phyloP scores from a whole-genome alignment of 30 jellyfish, hydroid and myxozoan species.

The Aurelia aurita region DNA sequence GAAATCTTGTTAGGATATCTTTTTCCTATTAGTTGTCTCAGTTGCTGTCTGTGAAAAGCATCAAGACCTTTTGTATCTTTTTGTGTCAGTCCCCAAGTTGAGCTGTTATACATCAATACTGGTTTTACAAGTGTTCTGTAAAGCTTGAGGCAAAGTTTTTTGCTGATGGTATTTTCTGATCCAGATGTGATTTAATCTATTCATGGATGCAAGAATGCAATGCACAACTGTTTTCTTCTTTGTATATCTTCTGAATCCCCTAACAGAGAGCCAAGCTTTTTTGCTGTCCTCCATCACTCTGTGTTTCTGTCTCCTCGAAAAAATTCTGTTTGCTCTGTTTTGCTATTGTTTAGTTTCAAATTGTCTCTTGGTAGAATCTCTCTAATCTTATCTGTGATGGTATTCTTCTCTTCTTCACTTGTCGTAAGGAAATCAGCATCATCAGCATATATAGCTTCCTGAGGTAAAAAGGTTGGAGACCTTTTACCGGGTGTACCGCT shows the following conservation, averaged over 20 bases:
- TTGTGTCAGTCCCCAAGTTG: no score
- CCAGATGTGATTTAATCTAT: no score
- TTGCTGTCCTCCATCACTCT: constrained; percentile 19
- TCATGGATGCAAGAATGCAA: no score
- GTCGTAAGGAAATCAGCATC: constrained; percentile 38
- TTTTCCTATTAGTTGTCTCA: no score
- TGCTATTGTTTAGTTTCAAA: constrained; percentile 24
- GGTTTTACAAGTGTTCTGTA: constrained; percentile 60
- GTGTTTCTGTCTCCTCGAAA: constrained; percentile 27
- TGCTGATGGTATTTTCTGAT: constrained; percentile 42
- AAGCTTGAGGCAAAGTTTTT: constrained; percentile 61
- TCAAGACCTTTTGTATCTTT: no score
- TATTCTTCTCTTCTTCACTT: no score
- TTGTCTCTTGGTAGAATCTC: constrained; percentile 5
- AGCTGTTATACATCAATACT: constrained; percentile 52
- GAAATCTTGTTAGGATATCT: no score
- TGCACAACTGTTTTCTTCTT: no score
- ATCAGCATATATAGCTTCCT: constrained; percentile 28
- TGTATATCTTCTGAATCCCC: constrained; percentile 19
- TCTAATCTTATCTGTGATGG: no score
- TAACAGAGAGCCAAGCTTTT: constrained; percentile 35
- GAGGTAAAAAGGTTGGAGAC: constrained; percentile 22
- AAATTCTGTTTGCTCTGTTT: constrained; percentile 19
- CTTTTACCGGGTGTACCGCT: not conserved
- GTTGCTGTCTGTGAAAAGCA: no score